Percentiles rank a stretch among this genome's conserved stretches.
Conservation (phyloP, 2,888 invertebrate species). For the Apocheima hispidaria region DNA sequence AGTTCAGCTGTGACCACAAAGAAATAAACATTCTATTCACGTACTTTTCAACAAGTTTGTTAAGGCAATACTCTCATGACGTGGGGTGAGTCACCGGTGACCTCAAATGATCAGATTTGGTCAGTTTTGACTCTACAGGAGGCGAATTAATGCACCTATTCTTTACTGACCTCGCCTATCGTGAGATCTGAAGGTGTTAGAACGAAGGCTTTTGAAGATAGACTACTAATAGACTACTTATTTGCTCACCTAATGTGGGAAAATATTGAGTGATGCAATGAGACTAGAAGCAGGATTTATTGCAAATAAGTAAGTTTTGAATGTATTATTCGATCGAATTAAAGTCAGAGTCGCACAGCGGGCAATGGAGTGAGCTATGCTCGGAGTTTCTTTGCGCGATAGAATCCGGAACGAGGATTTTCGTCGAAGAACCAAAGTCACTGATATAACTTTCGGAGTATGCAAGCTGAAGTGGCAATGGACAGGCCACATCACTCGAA, state of each 20-base stretch:
- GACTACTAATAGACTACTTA: constrained; percentile 16
- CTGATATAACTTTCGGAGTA: too few species aligned
- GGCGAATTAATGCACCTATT: constrained; percentile 51
- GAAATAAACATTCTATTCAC: constrained; percentile 29
- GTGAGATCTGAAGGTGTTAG: constrained; percentile 37
- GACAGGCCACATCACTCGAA: too few species aligned
- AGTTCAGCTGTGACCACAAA: constrained; percentile 27
- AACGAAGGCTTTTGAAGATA: constrained; percentile 26
- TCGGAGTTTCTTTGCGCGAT: too few species aligned
- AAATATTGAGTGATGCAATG: constrained; percentile 20
- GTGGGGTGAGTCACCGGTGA: constrained; percentile 43
- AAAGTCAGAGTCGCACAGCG: too few species aligned
- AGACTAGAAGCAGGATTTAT: neutral
- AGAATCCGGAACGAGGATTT: too few species aligned
- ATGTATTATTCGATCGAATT: neutral
- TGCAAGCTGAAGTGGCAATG: too few species aligned
- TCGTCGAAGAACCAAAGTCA: too few species aligned
- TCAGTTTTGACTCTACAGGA: constrained; percentile 39
- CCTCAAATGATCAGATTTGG: constrained; percentile 52
- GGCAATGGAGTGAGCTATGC: too few species aligned
- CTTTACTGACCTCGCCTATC: constrained; percentile 46
- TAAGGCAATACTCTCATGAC: constrained; percentile 30
- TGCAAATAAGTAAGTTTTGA: neutral
- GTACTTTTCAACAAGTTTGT: constrained; percentile 25
- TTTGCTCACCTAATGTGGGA: constrained; percentile 28